Evolutionary conservation across 2,888 invertebrate species (phyloP), one percentile per base, ranked within the genome.

Genomic region (Andrena marginata): DNA sequence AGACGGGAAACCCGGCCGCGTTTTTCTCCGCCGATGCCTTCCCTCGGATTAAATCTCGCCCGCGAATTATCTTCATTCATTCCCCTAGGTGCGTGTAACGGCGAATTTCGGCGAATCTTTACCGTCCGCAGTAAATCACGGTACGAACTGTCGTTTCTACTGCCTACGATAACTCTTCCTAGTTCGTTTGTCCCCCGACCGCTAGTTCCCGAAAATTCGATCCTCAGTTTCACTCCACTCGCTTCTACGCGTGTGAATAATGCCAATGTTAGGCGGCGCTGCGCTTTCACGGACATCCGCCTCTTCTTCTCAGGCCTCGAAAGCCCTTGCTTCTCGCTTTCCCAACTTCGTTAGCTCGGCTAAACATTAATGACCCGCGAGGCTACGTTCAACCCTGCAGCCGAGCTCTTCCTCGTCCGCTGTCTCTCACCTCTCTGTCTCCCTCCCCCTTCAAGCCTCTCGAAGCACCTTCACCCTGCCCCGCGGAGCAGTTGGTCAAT

Each of bases 301-400:
- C 33, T 48, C 49, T 23, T 54, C 33, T 31, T 35, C 49, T 31
- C 33, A 20, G 26, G 42, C 7, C 59, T 80, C 77, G 77, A 80
- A 85, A 89, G 77, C 75, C 35, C 77, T 89, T 78, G 72, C 56
- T 49, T 63, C 56, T 70, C 76, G 77, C 77, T 89, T 87, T 71
- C 76, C 84, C 82, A 87, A 90, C 88, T 90, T 90, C 88, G 90
- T 91, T 91, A 91, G 89, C 86, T 84, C 80, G 85, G 84, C 65
- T 86, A 87, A 90, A 90, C 88, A 89, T 90, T 92, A 92, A 91
- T 92, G 91, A 92, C 89, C 89, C 90, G 86, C 87, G 89, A 91
- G 90, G 89, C 90, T 89, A 89, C 87, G 88, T 88, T 84, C 79
- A 79, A 85, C 76, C 77, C 76, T 80, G 42, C 75, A 82, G 67